phyloP scores from a whole-genome alignment of 2,888 invertebrate species.

The Drosophila vallismaia region DNA sequence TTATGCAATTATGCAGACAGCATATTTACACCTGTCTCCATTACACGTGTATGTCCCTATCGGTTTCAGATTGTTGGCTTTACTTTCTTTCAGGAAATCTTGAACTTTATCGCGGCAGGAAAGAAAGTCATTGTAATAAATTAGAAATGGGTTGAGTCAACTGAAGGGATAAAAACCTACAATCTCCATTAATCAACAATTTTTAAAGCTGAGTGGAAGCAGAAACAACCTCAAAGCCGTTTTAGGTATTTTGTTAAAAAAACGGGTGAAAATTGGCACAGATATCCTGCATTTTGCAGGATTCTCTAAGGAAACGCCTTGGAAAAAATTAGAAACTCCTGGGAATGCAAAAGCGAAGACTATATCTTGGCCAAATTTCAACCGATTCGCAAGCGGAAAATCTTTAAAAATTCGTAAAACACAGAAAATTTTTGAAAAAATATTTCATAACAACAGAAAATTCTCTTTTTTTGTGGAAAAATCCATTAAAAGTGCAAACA shows the following conservation, averaged over 20 bases:
- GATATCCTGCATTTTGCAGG: too few species aligned
- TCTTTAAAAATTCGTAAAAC: too few species aligned
- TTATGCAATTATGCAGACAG: constrained; percentile 38
- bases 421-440: too few species aligned
- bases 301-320: too few species aligned
- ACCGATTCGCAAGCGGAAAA: too few species aligned
- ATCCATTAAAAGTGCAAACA: constrained; percentile 22
- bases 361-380: too few species aligned
- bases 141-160: not conserved
- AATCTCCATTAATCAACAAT: not conserved
- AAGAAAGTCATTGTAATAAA: constrained; percentile 19
- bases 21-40: constrained; percentile 21
- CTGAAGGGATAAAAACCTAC: not conserved
- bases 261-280: not conserved
- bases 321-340: too few species aligned
- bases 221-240: not conserved
- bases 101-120: constrained; percentile 5
- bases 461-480: not conserved
- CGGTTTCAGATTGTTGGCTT: not conserved
- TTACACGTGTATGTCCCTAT: constrained; percentile 8
- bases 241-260: not conserved
- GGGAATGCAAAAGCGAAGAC: too few species aligned
- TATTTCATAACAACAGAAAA: not conserved
- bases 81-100: constrained; percentile 27
- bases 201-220: too few species aligned